phyloP scores from a whole-genome alignment of 1,140 invertebrate genomes.

The Drosophila subpulchrella region DNA sequence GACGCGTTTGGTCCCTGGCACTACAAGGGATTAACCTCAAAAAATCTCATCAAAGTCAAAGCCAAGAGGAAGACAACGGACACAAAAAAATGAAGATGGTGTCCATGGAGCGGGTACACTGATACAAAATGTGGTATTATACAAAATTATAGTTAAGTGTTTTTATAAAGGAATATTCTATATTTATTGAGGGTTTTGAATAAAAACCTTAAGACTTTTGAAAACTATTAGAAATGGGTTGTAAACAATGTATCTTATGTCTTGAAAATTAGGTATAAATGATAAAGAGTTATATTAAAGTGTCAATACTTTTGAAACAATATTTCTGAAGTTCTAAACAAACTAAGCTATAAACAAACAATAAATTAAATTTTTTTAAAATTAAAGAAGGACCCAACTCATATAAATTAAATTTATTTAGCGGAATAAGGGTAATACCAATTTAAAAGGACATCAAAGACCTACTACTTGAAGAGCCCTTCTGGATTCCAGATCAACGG shows the following conservation, averaged over 20 bases:
- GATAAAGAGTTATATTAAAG: no score
- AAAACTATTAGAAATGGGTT: no score
- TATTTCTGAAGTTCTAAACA: no score
- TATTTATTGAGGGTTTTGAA: no score
- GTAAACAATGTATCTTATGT: no score
- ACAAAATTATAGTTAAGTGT: background rate
- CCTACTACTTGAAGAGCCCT: background rate
- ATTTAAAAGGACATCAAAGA: background rate
- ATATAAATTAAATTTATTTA: background rate
- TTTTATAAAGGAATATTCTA: no score
- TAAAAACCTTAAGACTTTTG: no score
- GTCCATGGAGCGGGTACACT: slow-evolving; percentile 29
- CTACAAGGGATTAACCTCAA: slow-evolving; percentile 83
- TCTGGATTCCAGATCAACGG: slow-evolving; percentile 2
- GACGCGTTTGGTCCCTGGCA: slow-evolving; percentile 74
- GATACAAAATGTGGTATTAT: background rate
- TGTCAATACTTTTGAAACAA: no score
- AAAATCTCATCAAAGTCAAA: slow-evolving; percentile 83
- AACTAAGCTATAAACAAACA: no score
- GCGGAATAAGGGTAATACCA: background rate
- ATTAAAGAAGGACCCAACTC: no score
- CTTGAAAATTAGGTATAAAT: no score
- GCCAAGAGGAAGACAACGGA: slow-evolving; percentile 59
- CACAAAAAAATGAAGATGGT: slow-evolving; percentile 35
- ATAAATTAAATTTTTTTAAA: background rate